Base-by-base conservation (phyloP, 1,140 invertebrate genomes). In the Phymorhynchus buccinoides region DNA sequence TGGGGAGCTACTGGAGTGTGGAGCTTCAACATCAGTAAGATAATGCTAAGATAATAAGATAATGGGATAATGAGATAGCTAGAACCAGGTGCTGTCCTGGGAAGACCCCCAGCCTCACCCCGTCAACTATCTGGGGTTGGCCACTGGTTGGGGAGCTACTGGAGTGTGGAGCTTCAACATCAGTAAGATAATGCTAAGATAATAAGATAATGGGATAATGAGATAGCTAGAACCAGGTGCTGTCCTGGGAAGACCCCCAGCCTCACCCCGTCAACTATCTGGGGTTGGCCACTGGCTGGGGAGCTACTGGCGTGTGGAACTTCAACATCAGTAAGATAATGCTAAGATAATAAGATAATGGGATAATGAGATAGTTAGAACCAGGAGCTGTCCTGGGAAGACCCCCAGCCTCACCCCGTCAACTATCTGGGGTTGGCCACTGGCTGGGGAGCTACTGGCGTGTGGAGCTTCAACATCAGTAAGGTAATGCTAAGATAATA, bases 101-200 rank as follows among this genome's bases (percentile, higher is more conserved):
- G 78, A 88, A 27, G 88, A 90, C 52, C 84, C 80, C 2, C 32
- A 84, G 32, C 89, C 88, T 35, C 85, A 89, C 77, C 44, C 83
- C 32, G 85, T 90, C 41, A 86, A 87, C 56, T 88, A 86, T 62
- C 78, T 90, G 35, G 89, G 84, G 9, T 86, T 89, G 30, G 68
- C 88, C 6, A 90, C 89, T n/a, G 89, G 89, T 1, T 90, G 84
- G 71, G 89, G 88, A 6, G 56, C 89, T 9, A 85, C 80, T 16
- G 89, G 89, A n/a, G 82, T 78, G 32, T 90, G 89, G 89, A 82
- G 82, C 22, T 87, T 90, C 71, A 7, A 30, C 12, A 75, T 75
- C 16, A 75, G 71, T 75, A 41, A 7, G 71, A 39, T 37, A n/a
- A 86, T 18, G 48, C n/a, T n/a, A n/a, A n/a, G n/a, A n/a, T n/a